phyloP scores from a whole-genome alignment of 1,140 invertebrate genomes.

The Drosophila insularis region DNA sequence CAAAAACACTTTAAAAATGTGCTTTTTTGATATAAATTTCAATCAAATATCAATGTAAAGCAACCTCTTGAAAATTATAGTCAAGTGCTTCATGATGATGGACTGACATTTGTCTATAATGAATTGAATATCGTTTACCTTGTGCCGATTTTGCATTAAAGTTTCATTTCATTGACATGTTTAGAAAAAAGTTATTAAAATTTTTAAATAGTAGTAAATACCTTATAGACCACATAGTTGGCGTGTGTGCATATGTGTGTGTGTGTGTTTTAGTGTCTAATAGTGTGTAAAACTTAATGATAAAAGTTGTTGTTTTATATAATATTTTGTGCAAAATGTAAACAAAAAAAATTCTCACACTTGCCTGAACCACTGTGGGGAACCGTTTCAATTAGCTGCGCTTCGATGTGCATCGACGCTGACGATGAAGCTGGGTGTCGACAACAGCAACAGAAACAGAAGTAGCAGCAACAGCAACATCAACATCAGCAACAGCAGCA shows the following conservation, averaged over 20 bases:
- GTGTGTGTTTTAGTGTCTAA: neutral
- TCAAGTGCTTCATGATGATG: neutral
- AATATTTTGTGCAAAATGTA: neutral
- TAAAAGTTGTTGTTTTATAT: neutral
- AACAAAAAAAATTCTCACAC: neutral
- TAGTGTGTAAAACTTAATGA: conserved; percentile 12
- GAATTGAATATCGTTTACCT: conserved; percentile 1
- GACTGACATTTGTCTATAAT: neutral
- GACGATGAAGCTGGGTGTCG: conserved; percentile 57
- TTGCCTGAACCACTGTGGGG: conserved; percentile 51
- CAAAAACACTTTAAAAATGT: neutral
- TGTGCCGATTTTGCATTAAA: neutral
- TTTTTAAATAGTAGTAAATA: neutral
- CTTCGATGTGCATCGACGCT: conserved; percentile 75
- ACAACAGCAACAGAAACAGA: conserved; percentile 40
- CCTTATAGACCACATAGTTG: neutral
- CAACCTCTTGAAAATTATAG: neutral
- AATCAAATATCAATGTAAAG: neutral
- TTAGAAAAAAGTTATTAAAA: neutral
- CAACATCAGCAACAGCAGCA: conserved; percentile 16
- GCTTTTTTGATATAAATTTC: neutral
- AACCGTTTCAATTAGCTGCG: conserved; percentile 76
- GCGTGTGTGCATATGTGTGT: neutral
- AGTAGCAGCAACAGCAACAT: conserved; percentile 15
- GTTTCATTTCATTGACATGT: neutral